Conservation (phyloP, 2,113 vertebrate species). For the Pantherophis guttatus region DNA sequence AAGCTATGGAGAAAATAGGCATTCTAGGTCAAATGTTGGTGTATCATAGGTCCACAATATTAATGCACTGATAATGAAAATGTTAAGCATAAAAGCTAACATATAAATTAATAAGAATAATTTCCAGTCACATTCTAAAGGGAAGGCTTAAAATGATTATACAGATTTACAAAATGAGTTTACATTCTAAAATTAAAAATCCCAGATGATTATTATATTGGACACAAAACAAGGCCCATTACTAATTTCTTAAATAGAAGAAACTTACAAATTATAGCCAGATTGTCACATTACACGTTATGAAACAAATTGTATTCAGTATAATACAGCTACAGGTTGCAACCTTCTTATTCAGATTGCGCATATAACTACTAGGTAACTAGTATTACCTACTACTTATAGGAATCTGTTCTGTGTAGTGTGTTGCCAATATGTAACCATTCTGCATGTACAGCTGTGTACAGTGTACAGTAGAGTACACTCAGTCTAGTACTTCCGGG, state of each 20-base stretch:
- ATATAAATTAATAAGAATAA: neutral
- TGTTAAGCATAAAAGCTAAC: neutral
- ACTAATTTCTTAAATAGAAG: neutral
- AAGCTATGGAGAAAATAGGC: neutral
- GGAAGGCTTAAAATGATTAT: neutral
- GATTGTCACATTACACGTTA: neutral
- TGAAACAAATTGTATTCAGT: neutral
- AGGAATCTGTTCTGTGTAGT: neutral
- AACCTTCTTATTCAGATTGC: neutral
- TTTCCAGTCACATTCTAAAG: neutral
- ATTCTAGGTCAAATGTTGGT: neutral
- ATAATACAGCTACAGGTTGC: neutral
- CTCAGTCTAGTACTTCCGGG: neutral
- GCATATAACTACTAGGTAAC: neutral
- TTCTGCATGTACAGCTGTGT: neutral
- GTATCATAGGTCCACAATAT: neutral
- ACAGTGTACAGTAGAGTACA: too few relatives aligned
- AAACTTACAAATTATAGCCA: neutral
- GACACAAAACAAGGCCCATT: neutral
- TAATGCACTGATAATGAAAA: neutral
- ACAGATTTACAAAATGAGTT: neutral
- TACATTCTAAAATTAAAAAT: neutral
- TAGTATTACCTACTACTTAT: neutral
- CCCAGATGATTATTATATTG: neutral
- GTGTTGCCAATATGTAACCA: neutral